phyloP scores from a whole-genome alignment of 2,797 vertebrate genomes.

The Ceryle rudis region DNA sequence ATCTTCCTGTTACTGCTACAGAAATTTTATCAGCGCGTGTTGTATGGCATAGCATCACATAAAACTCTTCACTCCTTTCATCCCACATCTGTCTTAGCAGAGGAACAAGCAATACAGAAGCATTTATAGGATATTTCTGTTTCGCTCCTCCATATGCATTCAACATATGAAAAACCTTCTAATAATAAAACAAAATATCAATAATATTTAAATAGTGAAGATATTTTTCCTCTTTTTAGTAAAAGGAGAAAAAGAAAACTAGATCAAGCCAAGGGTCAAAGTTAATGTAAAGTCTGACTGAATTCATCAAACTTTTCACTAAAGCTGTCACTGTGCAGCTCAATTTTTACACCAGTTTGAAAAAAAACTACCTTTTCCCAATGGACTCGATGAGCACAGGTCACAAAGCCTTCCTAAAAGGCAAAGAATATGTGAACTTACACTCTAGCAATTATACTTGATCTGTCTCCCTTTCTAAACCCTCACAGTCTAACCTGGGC shows the following conservation, averaged over 20 bases:
- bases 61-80: background rate
- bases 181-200: background rate
- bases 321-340: background rate
- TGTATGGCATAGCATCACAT: background rate
- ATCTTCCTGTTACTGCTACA: background rate
- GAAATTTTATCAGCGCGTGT: background rate
- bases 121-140: background rate
- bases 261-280: background rate
- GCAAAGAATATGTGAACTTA: background rate
- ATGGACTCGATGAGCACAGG: background rate
- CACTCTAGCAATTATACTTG: background rate
- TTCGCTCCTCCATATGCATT: background rate
- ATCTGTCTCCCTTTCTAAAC: background rate
- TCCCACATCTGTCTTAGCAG: background rate
- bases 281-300: background rate
- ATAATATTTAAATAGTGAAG: background rate
- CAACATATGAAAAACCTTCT: background rate
- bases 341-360: background rate
- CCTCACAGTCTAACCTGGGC: background rate
- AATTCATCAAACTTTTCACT: background rate
- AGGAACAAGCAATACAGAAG: background rate
- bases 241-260: background rate
- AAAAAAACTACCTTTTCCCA: background rate
- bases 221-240: background rate
- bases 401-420: background rate